Base-by-base conservation (phyloP, 1,140 invertebrate species). In the Trichonephila clavipes region DNA sequence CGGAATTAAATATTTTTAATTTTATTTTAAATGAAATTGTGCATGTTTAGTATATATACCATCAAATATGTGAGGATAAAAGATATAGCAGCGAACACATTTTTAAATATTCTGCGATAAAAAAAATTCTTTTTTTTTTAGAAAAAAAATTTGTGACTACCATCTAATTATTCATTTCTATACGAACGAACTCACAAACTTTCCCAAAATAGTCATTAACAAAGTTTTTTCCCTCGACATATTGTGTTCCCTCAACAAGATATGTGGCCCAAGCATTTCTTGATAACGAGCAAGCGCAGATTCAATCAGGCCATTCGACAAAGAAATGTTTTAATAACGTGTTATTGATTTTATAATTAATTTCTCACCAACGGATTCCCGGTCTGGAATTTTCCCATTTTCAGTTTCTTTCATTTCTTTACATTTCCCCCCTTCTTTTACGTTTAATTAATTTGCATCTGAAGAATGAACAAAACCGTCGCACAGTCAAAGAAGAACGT, bases 301-400 rank as follows among this genome's bases (percentile, higher is more conserved):
- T 77, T 77, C 72, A 77, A 77, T 77, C 72, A 77, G 34, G 28
- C 14, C 21, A 34, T 77, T 77, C 72, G 16, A 34, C 72, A 77
- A 77, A 77, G 34, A 77, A 77, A 77, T 77, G 72, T 77, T 77
- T 77, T 77, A 77, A 77, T 77, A 77, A 77, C 72, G 18, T 77
- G 72, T 77, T 77, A 77, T 77, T 77, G 72, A 77, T 77, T 77
- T 77, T 77, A 77, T 77, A 77, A 77, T 77, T 77, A 77, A 77
- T 77, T 77, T 34, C 28, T 77, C 72, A 77, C 28, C 24, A 77
- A 77, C 34, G 28, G 72, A 77, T 77, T 77, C 24, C 72, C 0
- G 1, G 24, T 1, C 16, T 18, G 28, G 28, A 77, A 40, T 77
- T 77, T 77, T 77, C 6, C 14, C 7, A 34, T 18, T 64, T 34